Percentiles rank a stretch among this genome's conserved stretches.
Evolutionary conservation across 2,113 vertebrate species (phyloP).

Genomic region (Mandrillus leucophaeus): DNA sequence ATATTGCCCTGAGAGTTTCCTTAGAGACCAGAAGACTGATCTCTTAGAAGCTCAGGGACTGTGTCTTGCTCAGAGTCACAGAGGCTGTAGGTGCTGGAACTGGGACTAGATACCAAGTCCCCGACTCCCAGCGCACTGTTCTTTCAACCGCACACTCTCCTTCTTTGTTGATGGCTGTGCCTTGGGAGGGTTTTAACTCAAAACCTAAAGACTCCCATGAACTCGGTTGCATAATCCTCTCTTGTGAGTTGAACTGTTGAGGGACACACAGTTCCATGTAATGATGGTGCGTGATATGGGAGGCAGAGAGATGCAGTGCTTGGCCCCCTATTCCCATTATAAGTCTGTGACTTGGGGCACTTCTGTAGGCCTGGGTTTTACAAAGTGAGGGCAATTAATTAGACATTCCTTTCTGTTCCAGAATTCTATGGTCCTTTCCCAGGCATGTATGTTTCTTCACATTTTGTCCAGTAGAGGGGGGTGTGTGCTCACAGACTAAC

Average conservation of each 20-base stretch:
- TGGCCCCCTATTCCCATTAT: not conserved
- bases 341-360: not conserved
- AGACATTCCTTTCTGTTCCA: not conserved
- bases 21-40: not conserved
- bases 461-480: constrained; percentile 75
- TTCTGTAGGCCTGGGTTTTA: not conserved
- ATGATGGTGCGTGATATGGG: not conserved
- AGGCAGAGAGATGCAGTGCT: not conserved
- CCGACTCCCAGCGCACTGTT: not conserved
- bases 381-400: not conserved
- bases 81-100: not conserved
- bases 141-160: not conserved
- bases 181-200: not conserved
- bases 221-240: not conserved
- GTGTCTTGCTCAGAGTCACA: not conserved
- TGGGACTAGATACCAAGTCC: not conserved
- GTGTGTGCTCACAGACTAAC: constrained; percentile 48
- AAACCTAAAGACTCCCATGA: not conserved
- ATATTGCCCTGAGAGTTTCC: not conserved
- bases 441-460: not conserved
- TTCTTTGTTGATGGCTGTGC: not conserved
- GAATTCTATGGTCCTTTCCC: not conserved
- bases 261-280: not conserved
- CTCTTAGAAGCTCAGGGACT: not conserved
- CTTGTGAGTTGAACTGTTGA: not conserved